Percentiles rank a stretch among this genome's conserved stretches.
Evolutionary conservation across 2,113 vertebrate species (phyloP).

Genomic region (Phycodurus eques): DNA sequence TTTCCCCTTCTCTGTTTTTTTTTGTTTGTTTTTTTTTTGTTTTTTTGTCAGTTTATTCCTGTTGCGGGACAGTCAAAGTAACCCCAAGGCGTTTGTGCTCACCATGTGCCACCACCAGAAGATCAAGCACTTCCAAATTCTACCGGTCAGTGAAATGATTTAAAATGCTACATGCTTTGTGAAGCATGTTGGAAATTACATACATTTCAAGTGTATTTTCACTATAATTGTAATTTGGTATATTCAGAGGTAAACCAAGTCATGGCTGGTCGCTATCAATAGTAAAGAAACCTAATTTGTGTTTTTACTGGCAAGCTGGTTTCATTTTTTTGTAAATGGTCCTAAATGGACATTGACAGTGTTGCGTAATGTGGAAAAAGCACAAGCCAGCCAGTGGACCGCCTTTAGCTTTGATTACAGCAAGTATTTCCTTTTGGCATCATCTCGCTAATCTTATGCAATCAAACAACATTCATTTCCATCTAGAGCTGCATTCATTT

Average conservation of each 20-base stretch:
- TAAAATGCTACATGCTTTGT: background rate
- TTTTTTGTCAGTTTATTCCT: slow-evolving; percentile 84
- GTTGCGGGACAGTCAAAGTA: slow-evolving; percentile 97
- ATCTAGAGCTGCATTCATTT: slow-evolving; percentile 1
- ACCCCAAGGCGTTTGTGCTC: slow-evolving; percentile 97
- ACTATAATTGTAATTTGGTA: too few relatives aligned
- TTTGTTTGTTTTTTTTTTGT: background rate
- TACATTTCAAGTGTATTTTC: background rate
- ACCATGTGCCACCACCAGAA: slow-evolving; percentile 98
- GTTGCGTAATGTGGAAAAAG: slow-evolving; percentile 9
- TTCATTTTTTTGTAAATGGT: slow-evolving; percentile 1
- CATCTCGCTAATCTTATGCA: slow-evolving; percentile 5
- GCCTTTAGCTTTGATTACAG: slow-evolving; percentile 12
- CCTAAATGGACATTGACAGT: slow-evolving; percentile 1
- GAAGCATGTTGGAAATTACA: background rate
- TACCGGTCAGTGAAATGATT: slow-evolving; percentile 81
- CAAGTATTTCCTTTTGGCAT: slow-evolving; percentile 11
- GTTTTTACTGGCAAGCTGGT: background rate
- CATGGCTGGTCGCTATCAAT: background rate
- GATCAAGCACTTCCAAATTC: slow-evolving; percentile 98
- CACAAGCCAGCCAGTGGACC: background rate
- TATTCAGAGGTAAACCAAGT: background rate
- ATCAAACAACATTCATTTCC: background rate
- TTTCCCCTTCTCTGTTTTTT: background rate
- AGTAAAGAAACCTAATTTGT: background rate